Base-by-base conservation (phyloP, 2,888 invertebrate genomes). In the Saturnia japonica region DNA sequence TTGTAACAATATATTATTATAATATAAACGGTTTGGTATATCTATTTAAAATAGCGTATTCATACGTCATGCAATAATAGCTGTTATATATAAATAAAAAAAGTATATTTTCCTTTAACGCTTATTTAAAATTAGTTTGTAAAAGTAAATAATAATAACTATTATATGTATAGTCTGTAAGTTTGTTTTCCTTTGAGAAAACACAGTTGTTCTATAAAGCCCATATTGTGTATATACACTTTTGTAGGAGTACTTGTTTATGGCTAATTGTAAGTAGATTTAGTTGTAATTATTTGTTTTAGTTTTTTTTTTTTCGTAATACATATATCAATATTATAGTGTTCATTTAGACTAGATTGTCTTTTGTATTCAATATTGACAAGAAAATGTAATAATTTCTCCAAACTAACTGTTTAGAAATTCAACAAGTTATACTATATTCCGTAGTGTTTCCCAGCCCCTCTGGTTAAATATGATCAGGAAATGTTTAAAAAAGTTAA, bases 91-190 rank as follows among this genome's bases (percentile, higher is more conserved):
- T 28, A 25, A 54, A 25, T 57, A 25, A 57, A 22, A 14, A 25
- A 54, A 57, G 16, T 3, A 57, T 57, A 57, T 57, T 25, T 25
- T 14, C 57, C 25, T 25, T 57, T 14, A 25, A 57, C 57, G 57
- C 57, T 57, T 57, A 57, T 25, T 12, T 57, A 25, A 57, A 57
- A 57, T 28, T 57, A 57, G 57, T 57, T 25, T 9, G 57, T 57
- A 14, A 25, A 57, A 28, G 14, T 57, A 25, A 57, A 12, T 57
- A 57, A 54, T 54, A 22, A 22, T 57, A 4, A 57, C 25, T 57
- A 51, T 51, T 51, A 51, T 2, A 1, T 54, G 3, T 25, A 22
- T 57, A 25, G 11, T 57, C 25, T 25, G 57, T 57, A 57, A 25
- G 57, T 25, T 57, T 3, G 57, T 25, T 25, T 57, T 25, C 25